Evolutionary conservation across 2,888 invertebrate genomes (phyloP), one percentile per base, ranked within the genome.

Genomic region (Blomia tropicalis): DNA sequence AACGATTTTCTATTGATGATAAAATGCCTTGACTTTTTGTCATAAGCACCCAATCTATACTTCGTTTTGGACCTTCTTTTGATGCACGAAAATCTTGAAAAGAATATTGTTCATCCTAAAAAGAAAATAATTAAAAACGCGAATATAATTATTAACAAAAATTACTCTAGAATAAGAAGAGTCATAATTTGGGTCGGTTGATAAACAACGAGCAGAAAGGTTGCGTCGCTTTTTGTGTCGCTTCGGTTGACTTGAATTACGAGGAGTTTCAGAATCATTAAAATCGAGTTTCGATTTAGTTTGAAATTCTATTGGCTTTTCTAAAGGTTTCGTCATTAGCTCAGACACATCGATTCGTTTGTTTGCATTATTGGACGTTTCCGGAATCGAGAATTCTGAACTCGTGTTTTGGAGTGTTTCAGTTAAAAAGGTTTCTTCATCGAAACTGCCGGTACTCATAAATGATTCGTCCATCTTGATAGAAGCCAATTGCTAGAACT

Each of bases 161-260:
- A 11, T 22, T 47, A 56, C 56, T 30, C 2, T 14, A 43, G 41
- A 7, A 22, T 41, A 32, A 1, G 60, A 60, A 29, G 23, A 11
- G 19, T 56, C 56, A 43, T 22, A n/a, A 36, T 56, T 56, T 30
- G 56, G 43, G 32, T 56, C 62, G 4, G 54, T 56, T 4, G 62
- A 62, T 1, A 62, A 43, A 41, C 62, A 62, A 17, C 62, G 36
- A 30, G 56, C 31, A 22, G 62, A 23, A 43, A 43, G 11, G 56
- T 62, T 62, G 29, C 27, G 30, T 17, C 62, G 62, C 31, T 62
- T 62, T 27, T 56, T 36, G 23, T 41, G 32, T 31, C 51, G 47
- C 17, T 2, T 14, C 7, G 25, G n/a, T 19, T 1, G 11, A 3
- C 3, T 14, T 17, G 19, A 19, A 41, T 41, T 56, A 4, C 44